These are phyloP conservation scores for Myotis planiceps DNA, from an alignment of 2,797 vertebrate species.

Conservation along the genomic window DNA sequence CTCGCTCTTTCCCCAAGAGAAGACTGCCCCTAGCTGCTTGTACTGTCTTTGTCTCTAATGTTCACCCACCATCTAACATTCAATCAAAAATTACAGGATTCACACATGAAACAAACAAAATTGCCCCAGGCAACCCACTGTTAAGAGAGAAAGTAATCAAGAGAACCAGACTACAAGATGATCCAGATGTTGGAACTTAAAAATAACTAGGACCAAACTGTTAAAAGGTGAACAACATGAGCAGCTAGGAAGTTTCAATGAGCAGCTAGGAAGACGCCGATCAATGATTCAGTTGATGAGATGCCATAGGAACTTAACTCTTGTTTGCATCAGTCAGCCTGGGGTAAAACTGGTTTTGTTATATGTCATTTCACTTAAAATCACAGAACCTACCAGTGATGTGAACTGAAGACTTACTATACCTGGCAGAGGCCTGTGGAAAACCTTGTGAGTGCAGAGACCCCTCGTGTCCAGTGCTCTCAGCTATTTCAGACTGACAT, in stretches of 20 bases:
- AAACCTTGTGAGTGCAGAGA: not conserved
- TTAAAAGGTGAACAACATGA: not conserved
- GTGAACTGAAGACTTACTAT: not conserved
- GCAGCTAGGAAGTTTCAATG: not conserved
- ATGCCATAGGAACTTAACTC: not conserved
- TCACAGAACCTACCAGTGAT: not conserved
- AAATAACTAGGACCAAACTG: not conserved
- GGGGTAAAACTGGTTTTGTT: not conserved
- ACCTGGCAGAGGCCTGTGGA: not conserved
- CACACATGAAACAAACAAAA: not conserved
- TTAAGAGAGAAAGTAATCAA: not conserved
- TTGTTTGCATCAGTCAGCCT: not conserved
- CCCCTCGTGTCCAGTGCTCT: not conserved
- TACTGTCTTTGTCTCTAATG: not conserved
- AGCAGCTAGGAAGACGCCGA: too few species aligned
- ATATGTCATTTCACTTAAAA: not conserved
- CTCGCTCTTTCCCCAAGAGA: not conserved
- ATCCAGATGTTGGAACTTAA: not conserved
- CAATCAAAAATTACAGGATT: not conserved
- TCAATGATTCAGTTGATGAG: not conserved
- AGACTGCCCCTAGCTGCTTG: not conserved
- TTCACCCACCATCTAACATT: not conserved
- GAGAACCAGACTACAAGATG: not conserved
- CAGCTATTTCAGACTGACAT: not conserved
- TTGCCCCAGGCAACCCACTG: not conserved